These are phyloP conservation scores for Drosophila jambulina DNA, from an alignment of 1,140 invertebrate species.

Conservation along the genomic window DNA sequence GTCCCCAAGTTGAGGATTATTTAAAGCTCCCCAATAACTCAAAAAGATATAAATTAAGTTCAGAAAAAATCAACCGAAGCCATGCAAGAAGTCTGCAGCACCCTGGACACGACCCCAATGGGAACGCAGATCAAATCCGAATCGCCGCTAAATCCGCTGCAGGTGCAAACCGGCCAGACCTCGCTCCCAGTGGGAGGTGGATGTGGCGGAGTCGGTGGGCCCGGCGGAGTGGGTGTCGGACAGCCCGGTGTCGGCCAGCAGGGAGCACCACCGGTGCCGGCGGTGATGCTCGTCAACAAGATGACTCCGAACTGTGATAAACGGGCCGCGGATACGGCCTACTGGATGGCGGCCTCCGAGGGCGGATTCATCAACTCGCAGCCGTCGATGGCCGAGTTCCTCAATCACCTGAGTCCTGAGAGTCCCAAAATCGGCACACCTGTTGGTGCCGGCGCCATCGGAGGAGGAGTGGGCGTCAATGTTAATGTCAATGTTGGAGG, in stretches of 20 bases:
- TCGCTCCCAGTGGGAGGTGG: conserved; percentile 41
- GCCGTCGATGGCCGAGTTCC: conserved; percentile 96
- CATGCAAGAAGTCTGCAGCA: conserved; percentile 85
- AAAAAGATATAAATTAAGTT: conserved; percentile 1
- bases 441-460: conserved; percentile 80
- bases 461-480: conserved; percentile 86
- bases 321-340: conserved; percentile 72
- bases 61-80: conserved; percentile 38
- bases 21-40: not conserved
- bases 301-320: conserved; percentile 85
- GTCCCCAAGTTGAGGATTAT: conserved; percentile 3
- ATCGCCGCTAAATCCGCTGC: conserved; percentile 78
- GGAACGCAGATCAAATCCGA: conserved; percentile 84
- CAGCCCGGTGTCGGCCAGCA: conserved; percentile 46
- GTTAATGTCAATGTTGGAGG: conserved; percentile 85
- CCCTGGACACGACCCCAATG: conserved; percentile 76
- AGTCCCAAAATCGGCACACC: conserved; percentile 86
- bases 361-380: conserved; percentile 96
- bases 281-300: conserved; percentile 81
- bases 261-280: conserved; percentile 61
- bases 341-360: conserved; percentile 87
- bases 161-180: conserved; percentile 69
- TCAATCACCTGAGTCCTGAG: conserved; percentile 90
- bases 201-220: conserved; percentile 48
- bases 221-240: conserved; percentile 39